Percentiles rank a stretch among this genome's conserved stretches.
These are phyloP conservation scores for Apostichopus leukothele DNA, from an alignment of 53 echinoderm and acorn worm species.

Conservation along the genomic window DNA sequence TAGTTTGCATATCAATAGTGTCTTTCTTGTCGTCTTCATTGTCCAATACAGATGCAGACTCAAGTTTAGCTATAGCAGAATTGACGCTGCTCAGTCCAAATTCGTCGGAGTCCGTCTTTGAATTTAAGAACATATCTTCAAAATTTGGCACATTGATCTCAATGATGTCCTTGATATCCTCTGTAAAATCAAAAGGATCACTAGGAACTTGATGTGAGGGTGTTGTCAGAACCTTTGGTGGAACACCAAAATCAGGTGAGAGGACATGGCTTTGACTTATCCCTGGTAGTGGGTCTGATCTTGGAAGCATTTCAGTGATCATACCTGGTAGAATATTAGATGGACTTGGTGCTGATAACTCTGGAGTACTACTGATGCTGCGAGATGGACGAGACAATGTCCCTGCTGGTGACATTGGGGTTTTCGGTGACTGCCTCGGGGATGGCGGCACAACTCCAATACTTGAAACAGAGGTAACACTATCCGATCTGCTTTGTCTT, in stretches of 20 bases:
- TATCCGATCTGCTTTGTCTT: conserved; percentile 71
- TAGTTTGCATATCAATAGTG: background rate
- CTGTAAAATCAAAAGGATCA: conserved; percentile 46
- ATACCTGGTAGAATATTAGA: conserved; percentile 35
- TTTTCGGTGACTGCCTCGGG: conserved; percentile 63
- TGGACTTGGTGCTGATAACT: conserved; percentile 48
- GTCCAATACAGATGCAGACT: conserved; percentile 23
- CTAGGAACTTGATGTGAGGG: conserved; percentile 26
- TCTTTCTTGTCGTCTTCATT: conserved; percentile 26
- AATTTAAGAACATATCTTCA: conserved; percentile 41
- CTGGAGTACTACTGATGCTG: conserved; percentile 63
- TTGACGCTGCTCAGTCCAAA: conserved; percentile 18
- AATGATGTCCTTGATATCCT: conserved; percentile 33
- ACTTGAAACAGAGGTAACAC: conserved; percentile 81
- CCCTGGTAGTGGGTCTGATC: conserved; percentile 22
- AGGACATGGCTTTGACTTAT: conserved; percentile 3
- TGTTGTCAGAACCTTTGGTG: conserved; percentile 30
- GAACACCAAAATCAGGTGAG: conserved; percentile 12
- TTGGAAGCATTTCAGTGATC: conserved; percentile 39
- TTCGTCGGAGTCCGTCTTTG: conserved; percentile 19
- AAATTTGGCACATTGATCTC: conserved; percentile 47
- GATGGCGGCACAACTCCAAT: conserved; percentile 47
- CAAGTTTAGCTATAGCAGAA: conserved; percentile 37
- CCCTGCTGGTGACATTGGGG: conserved; percentile 46
- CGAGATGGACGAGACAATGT: conserved; percentile 42